phyloP scores from a whole-genome alignment of 2,888 invertebrate genomes.

The Prenolepis imparis region DNA sequence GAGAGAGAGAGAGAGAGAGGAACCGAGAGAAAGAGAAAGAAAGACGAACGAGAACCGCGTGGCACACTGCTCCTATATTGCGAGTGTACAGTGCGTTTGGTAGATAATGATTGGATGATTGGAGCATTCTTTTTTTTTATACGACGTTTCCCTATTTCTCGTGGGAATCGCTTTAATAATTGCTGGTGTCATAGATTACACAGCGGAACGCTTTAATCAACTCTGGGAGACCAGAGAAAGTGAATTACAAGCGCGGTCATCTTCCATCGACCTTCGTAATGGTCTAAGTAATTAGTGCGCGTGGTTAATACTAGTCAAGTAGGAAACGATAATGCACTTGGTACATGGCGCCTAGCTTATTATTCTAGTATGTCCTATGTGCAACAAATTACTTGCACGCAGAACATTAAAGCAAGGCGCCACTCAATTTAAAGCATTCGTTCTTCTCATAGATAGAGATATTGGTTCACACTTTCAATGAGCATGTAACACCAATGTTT shows the following conservation, averaged over 20 bases:
- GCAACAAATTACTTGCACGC: slow-evolving; percentile 24
- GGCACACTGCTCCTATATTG: not conserved
- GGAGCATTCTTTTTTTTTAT: slow-evolving; percentile 4
- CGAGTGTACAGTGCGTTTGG: slow-evolving; percentile 1
- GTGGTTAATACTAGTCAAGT: slow-evolving; percentile 12
- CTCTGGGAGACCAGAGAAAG: not conserved
- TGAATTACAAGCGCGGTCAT: slow-evolving; percentile 8
- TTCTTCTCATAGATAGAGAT: not conserved
- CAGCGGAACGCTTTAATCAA: slow-evolving; percentile 6
- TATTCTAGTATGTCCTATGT: slow-evolving; percentile 9
- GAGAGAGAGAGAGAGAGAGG: slow-evolving; percentile 3
- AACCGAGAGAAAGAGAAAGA: not conserved
- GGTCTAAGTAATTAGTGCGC: slow-evolving; percentile 17
- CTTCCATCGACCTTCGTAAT: slow-evolving; percentile 1
- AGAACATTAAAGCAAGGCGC: not conserved
- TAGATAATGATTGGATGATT: slow-evolving; percentile 13
- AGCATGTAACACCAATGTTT: not conserved
- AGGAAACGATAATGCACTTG: slow-evolving; percentile 21
- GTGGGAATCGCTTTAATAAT: slow-evolving; percentile 15
- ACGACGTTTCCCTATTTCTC: not conserved
- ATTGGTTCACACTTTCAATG: not conserved
- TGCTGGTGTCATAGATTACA: not conserved
- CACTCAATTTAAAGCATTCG: not conserved
- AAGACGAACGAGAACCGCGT: slow-evolving; percentile 22
- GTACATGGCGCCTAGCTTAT: not conserved